Conservation (phyloP, 1,140 invertebrate species). For the Hestina assimilis region DNA sequence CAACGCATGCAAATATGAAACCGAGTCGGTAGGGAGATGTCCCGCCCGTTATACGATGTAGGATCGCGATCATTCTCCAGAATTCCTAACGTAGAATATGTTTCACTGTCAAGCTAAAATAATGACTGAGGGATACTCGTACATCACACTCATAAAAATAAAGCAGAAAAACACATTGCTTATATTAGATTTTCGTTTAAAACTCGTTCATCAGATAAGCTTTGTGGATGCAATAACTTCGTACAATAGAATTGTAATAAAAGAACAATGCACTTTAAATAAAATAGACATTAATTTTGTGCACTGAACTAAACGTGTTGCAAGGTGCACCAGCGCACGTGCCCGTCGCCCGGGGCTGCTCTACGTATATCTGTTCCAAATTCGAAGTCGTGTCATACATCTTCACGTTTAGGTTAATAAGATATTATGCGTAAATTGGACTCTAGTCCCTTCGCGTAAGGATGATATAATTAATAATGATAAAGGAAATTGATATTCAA, state of each 20-base stretch:
- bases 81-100: neutral
- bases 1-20: constrained; percentile 56
- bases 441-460: constrained; percentile 56
- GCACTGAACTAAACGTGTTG: constrained; percentile 47
- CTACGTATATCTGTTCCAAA: constrained; percentile 61
- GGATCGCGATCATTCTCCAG: neutral
- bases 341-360: constrained; percentile 59
- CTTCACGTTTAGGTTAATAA: constrained; percentile 53
- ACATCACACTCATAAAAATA: neutral
- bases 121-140: neutral
- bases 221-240: neutral
- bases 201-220: constrained; percentile 1
- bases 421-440: constrained; percentile 56
- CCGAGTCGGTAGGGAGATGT: constrained; percentile 20
- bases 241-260: constrained; percentile 23
- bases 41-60: neutral
- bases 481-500: constrained; percentile 74
- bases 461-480: constrained; percentile 68
- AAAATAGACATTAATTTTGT: constrained; percentile 54
- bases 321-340: constrained; percentile 73
- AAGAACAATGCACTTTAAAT: constrained; percentile 45
- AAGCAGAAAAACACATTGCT: neutral
- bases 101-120: neutral
- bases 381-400: constrained; percentile 75
- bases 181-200: neutral